Conservation (phyloP, 2,113 vertebrate genomes). For the Chaetorhynchus papuensis region DNA sequence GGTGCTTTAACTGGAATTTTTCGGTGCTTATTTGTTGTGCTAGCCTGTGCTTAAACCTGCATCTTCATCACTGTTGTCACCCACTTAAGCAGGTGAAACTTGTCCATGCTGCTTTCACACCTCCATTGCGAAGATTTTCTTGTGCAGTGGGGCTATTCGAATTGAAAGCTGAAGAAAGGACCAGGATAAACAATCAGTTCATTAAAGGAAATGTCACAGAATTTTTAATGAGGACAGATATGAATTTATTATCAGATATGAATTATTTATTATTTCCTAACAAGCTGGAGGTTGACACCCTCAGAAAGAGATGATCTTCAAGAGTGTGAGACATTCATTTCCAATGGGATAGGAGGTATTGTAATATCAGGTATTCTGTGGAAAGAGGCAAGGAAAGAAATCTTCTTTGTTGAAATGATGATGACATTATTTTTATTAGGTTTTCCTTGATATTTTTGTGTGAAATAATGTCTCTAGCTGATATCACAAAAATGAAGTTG, state of each 20-base stretch:
- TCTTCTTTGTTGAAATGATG: background rate
- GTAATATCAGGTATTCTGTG: background rate
- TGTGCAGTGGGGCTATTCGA: background rate
- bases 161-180: background rate
- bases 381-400: background rate
- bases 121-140: background rate
- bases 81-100: background rate
- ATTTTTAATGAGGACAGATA: background rate
- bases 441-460: background rate
- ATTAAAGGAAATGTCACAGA: background rate
- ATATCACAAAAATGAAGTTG: background rate
- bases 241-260: rapidly evolving
- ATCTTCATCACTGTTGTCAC: background rate
- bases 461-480: background rate
- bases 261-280: background rate
- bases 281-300: background rate
- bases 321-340: background rate
- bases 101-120: background rate
- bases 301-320: background rate
- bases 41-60: background rate
- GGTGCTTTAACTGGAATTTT: background rate
- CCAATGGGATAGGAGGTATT: background rate
- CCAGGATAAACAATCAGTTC: background rate
- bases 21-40: background rate
- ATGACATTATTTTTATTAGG: background rate